Evolutionary conservation across 2,113 vertebrate species (phyloP).

Genomic region (Myodes glareolus): DNA sequence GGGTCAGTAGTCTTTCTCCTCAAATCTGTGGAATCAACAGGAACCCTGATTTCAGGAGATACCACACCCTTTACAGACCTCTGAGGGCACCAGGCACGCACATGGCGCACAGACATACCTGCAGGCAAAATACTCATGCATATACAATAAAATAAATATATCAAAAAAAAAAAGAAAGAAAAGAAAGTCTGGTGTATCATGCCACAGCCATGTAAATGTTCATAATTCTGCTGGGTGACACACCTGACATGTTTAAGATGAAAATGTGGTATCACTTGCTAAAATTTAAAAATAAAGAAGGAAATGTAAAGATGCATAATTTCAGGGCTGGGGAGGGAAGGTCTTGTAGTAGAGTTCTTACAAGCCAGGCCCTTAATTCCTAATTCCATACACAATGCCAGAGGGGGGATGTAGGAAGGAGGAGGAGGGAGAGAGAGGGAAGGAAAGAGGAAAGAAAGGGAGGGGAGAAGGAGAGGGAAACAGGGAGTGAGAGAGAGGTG

Average conservation of each 20-base stretch:
- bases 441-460: background rate
- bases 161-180: background rate
- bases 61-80: background rate
- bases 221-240: fast-evolving
- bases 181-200: background rate
- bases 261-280: background rate
- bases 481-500: background rate
- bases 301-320: background rate
- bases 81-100: background rate
- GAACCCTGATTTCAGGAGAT: background rate
- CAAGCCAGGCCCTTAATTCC: background rate
- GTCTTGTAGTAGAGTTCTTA: background rate
- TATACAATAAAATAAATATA: background rate
- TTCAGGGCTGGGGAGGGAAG: background rate
- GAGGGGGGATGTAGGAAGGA: too few relatives aligned
- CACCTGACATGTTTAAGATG: background rate
- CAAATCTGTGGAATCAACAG: background rate
- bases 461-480: fast-evolving
- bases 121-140: background rate
- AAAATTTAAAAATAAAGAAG: background rate
- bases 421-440: background rate
- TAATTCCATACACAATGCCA: background rate
- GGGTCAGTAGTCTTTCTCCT: background rate
- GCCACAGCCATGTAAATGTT: fast-evolving
- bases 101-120: too few relatives aligned